phyloP scores from a whole-genome alignment of 2,797 vertebrate genomes.

The Helicolenus hilgendorfi region DNA sequence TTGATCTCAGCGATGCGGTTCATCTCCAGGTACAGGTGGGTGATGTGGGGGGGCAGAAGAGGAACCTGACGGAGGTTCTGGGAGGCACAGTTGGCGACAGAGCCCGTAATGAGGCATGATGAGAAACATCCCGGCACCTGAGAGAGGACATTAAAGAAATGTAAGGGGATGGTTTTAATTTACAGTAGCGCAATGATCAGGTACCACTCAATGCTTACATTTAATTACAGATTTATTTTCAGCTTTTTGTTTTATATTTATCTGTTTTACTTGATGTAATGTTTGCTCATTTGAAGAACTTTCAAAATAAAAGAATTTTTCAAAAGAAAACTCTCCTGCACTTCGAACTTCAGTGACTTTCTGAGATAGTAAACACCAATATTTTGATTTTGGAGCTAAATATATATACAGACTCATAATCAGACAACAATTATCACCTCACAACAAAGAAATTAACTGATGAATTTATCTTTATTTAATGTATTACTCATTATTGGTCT shows the following conservation, averaged over 20 bases:
- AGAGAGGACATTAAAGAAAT: neutral
- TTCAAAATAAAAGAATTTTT: neutral
- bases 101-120: slow-evolving; percentile 62
- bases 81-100: slow-evolving; percentile 60
- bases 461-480: neutral
- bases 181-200: neutral
- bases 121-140: slow-evolving; percentile 58
- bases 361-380: neutral
- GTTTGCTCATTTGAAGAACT: neutral
- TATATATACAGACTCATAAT: neutral
- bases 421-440: too few relatives aligned
- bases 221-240: neutral
- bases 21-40: slow-evolving; percentile 81
- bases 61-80: slow-evolving; percentile 85
- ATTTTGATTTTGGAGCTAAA: neutral
- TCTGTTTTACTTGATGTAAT: neutral
- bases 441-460: neutral
- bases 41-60: slow-evolving; percentile 80
- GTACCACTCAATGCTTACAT: neutral
- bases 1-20: slow-evolving; percentile 87
- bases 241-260: neutral
- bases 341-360: neutral
- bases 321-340: neutral
- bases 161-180: neutral
- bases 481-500: neutral